Base-by-base conservation (phyloP, 1,140 invertebrate species). In the Mactra quadrangularis region DNA sequence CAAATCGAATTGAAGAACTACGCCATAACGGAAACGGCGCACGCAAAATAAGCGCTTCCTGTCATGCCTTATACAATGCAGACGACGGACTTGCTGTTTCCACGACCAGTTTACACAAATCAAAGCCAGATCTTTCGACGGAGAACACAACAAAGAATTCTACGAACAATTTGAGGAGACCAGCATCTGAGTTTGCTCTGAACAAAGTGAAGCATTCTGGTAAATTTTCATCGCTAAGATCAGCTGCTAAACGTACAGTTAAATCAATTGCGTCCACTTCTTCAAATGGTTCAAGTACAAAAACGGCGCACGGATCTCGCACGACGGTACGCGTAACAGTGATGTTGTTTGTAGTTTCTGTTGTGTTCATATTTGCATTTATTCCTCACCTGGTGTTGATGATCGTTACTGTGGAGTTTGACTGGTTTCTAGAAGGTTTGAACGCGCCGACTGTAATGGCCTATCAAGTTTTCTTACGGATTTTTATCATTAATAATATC, bases 401-500 rank as follows among this genome's bases (percentile, higher is more conserved):
- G 64, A 70, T 81, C 19, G 35, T 71, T 2, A 52, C 62, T 3
- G n/a, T 22, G 17, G 17, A 70, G 6, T n/a, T 47, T 22, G 41
- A 59, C 7, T 27, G 15, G 19, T 81, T 81, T 47, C 38, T 81
- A 29, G 55, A 70, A 22, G 57, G n/a, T 27, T 53, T 81, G 35
- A 71, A 31, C 25, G 53, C 45, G 31, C 4, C n/a, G 19, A n/a
- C 70, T 29, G 11, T 47, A 19, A 70, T 71, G 64, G 22, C 47
- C 9, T 81, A 71, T 50, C 77, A 81, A 50, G 19, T 81, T 3
- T 81, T 81, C 22, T 35, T 81, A 0, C 70, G 77, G 35, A 71
- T 52, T 33, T 81, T 81, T 59, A 71, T 81, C n/a, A 38, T 81
- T 9, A 81, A 81, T 38, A 81, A 81, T 47, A 68, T 71, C 19